A percentile compares a stretch with the other conserved stretches of the same genome.
phyloP scores from a whole-genome alignment of 1,140 invertebrate genomes.

The Eumeta japonica region DNA sequence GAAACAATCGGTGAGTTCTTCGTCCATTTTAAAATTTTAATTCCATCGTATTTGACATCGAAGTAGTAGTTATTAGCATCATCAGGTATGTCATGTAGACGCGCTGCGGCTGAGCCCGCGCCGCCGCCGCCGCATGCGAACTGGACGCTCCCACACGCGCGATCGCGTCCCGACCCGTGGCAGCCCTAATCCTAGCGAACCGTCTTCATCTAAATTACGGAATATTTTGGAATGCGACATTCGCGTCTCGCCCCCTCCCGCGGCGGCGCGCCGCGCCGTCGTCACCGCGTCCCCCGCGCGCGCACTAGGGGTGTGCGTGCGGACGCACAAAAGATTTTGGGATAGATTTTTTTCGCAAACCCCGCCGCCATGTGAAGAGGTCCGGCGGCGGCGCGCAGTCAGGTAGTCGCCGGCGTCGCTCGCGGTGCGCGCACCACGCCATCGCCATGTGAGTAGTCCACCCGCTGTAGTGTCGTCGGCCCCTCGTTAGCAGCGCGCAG shows the following conservation, averaged over 20 bases:
- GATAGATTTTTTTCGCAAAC: background rate
- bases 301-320: constrained; percentile 41
- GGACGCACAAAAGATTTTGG: constrained; percentile 44
- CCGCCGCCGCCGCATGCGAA: background rate
- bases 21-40: no score
- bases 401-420: constrained; percentile 5
- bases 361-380: background rate
- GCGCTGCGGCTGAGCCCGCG: background rate
- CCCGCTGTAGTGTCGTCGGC: background rate
- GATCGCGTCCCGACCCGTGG: background rate
- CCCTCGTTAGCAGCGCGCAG: background rate
- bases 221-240: constrained; percentile 52
- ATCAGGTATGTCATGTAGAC: background rate
- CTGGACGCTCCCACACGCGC: background rate
- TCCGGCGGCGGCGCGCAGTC: constrained; percentile 1
- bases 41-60: background rate
- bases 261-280: constrained; percentile 14
- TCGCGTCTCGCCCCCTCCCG: constrained; percentile 21
- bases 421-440: background rate
- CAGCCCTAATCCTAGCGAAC: constrained; percentile 56
- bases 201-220: constrained; percentile 55
- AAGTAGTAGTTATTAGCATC: background rate
- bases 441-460: background rate
- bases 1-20: no score
- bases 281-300: constrained; percentile 15